A percentile compares a stretch with the other conserved stretches of the same genome.
phyloP scores from a whole-genome alignment of 2,797 vertebrate species.

The Chanos chanos region DNA sequence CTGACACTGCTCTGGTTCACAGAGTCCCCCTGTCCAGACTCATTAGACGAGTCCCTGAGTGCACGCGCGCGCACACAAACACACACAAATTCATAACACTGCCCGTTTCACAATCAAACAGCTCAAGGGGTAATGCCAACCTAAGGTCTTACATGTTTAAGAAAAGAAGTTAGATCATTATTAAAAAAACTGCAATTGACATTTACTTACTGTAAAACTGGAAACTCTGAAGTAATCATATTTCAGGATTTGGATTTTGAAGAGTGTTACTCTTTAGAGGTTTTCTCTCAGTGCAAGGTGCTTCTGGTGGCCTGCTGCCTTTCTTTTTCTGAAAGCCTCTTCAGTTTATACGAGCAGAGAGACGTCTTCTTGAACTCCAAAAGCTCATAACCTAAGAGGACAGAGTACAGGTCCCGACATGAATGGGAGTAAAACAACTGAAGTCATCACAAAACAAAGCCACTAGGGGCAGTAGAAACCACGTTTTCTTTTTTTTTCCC shows the following conservation, averaged over 20 bases:
- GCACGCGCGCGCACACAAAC: not conserved
- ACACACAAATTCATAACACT: not conserved
- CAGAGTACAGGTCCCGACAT: too few relatives aligned
- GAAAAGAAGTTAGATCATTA: too few relatives aligned
- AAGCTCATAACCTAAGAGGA: not conserved
- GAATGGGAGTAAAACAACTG: not conserved
- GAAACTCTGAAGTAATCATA: slow-evolving; percentile 99
- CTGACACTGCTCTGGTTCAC: slow-evolving; percentile 69
- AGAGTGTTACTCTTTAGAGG: too few relatives aligned
- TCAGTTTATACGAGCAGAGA: too few relatives aligned
- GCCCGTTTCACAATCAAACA: not conserved
- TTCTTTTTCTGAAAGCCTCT: too few relatives aligned
- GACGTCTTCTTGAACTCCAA: too few relatives aligned
- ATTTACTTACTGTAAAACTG: slow-evolving; percentile 93
- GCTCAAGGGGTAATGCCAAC: not conserved
- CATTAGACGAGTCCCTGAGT: slow-evolving; percentile 83
- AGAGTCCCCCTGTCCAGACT: slow-evolving; percentile 74
- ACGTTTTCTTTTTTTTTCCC: slow-evolving; percentile 19
- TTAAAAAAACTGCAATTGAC: too few relatives aligned
- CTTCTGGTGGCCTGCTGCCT: too few relatives aligned
- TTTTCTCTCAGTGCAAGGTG: too few relatives aligned
- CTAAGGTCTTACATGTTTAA: too few relatives aligned
- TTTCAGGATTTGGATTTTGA: too few relatives aligned
- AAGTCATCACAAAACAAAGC: not conserved
- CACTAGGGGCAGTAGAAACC: slow-evolving; percentile 38